A percentile compares a stretch with the other conserved stretches of the same genome.
Evolutionary conservation across 1,140 invertebrate genomes (phyloP).

Genomic region (Hylyphantes graminicola): DNA sequence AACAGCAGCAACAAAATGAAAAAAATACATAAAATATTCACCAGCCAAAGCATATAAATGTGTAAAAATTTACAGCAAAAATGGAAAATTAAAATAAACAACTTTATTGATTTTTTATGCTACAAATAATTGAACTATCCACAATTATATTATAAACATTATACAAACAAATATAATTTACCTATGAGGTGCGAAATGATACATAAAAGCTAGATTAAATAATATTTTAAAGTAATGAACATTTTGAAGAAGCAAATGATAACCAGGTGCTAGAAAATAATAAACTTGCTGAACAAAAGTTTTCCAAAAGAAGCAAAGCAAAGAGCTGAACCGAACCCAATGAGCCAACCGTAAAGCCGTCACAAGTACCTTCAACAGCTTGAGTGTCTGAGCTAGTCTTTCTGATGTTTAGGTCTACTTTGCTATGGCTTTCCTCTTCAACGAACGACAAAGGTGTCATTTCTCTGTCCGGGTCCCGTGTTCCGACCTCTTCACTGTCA

Average conservation of each 20-base stretch:
- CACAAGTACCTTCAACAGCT: background rate
- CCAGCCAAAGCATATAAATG: too few species aligned
- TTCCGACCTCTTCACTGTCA: conserved; percentile 45
- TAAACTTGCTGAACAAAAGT: conserved; percentile 15
- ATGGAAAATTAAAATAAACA: too few species aligned
- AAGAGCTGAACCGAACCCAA: too few species aligned
- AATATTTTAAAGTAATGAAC: too few species aligned
- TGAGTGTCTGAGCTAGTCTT: background rate
- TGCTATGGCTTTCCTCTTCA: conserved; percentile 32
- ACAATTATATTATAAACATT: too few species aligned
- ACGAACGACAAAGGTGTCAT: conserved; percentile 30
- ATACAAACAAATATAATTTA: background rate
- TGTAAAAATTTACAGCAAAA: too few species aligned
- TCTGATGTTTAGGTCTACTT: background rate
- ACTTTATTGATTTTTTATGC: too few species aligned
- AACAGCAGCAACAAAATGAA: too few species aligned
- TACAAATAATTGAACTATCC: too few species aligned
- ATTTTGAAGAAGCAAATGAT: background rate
- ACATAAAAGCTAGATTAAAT: background rate
- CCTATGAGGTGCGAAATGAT: background rate
- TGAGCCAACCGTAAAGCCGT: background rate
- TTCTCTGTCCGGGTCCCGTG: conserved; percentile 42
- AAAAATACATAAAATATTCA: too few species aligned
- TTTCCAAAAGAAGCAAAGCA: conserved; percentile 17
- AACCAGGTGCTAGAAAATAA: background rate